Base-by-base conservation (phyloP, 2,888 invertebrate species). In the Eledona agricola region DNA sequence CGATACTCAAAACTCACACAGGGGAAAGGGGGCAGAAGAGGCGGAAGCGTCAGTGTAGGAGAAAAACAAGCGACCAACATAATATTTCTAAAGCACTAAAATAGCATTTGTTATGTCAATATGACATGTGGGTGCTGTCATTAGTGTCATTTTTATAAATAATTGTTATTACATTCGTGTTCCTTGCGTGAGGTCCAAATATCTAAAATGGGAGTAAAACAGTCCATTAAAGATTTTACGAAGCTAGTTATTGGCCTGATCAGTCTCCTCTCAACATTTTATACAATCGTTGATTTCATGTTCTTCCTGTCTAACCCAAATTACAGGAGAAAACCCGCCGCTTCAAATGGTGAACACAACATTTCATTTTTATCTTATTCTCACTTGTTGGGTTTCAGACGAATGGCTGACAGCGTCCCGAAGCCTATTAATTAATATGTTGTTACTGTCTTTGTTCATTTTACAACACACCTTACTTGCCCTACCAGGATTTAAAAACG, bases 401-500 rank as follows among this genome's bases (percentile, higher is more conserved):
- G 69, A 75, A 10, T 77, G 75, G 65, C 68, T 76, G 1, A 69
- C 78, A 5, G 68, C 77, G 29, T 72, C 81, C 1, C 74, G 76
- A 72, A 67, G 66, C 19, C 60, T 80, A 25, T 56, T 79, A 23
- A 66, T 75, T 10, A 75, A 85, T 59, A 78, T 78, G 22, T 67
- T 75, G 4, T 76, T 82, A 11, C 53, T 84, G 20, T 76, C 78
- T 51, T 59, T 73, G 3, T 85, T 85, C 63, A 79, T 83, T 50
- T 67, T 83, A 2, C 83, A 83, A 67, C 85, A 85, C 62, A 81
- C 83, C 11, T 63, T 80, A 17, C 78, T 84, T 77, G 80, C 81
- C 43, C 77, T 77, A 31, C 70, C 72, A 1, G 51, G 70, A 16
- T 62, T 80, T 1, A 84, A 83, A 66, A 66, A 73, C 31, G 55